These are phyloP conservation scores for Phymatocera aterrima DNA, from an alignment of 2,888 invertebrate species.

Conservation along the genomic window DNA sequence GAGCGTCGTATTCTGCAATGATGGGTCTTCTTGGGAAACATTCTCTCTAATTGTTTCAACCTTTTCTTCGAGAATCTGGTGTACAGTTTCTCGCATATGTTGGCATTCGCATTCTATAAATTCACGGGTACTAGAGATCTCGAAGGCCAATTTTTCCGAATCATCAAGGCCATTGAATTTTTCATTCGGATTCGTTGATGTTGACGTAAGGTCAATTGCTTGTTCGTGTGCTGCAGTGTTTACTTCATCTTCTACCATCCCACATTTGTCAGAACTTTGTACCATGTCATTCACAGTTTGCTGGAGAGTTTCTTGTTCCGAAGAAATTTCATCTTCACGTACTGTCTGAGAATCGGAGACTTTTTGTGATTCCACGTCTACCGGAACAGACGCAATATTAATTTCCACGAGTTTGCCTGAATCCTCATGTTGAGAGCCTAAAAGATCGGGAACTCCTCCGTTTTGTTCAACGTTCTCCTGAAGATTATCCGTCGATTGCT, in stretches of 20 bases:
- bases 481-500: neutral
- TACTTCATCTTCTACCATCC: neutral
- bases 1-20: neutral
- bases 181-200: neutral
- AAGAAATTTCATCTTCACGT: neutral
- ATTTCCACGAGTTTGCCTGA: neutral
- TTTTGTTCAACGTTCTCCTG: neutral
- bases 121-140: neutral
- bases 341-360: neutral
- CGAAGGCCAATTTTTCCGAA: neutral
- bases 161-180: neutral
- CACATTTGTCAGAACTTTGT: neutral
- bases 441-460: neutral
- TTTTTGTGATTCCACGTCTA: neutral
- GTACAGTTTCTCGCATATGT: neutral
- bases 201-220: neutral
- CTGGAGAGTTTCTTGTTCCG: neutral
- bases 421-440: neutral
- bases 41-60: neutral
- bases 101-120: neutral
- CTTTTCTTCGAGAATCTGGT: neutral
- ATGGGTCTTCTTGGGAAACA: neutral
- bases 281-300: neutral
- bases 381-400: neutral
- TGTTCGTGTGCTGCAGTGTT: neutral